Evolutionary conservation across 1,140 invertebrate genomes (phyloP).

Genomic region (Zaprionus gabonicus): DNA sequence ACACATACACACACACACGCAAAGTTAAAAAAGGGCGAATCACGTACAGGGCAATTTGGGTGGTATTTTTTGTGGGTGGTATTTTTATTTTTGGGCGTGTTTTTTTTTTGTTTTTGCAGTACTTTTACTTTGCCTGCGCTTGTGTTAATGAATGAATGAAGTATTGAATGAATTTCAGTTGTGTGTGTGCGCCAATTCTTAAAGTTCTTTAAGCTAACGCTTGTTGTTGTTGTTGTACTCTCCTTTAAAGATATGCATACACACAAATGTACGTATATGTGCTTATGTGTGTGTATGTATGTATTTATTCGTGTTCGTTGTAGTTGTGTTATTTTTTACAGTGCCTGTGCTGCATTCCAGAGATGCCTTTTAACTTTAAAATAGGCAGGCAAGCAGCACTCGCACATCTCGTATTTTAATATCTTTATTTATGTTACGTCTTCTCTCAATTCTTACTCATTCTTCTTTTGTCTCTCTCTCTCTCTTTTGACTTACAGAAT

Average conservation of each 20-base stretch:
- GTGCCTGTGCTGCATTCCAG: constrained; percentile 58
- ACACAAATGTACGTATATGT: not conserved
- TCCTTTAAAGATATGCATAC: not conserved
- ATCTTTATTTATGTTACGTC: constrained; percentile 74
- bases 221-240: constrained; percentile 38
- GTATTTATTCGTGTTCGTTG: not conserved
- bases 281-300: not conserved
- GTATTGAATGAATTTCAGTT: constrained; percentile 63
- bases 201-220: constrained; percentile 23
- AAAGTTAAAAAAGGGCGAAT: constrained; percentile 22
- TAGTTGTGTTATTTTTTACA: constrained; percentile 9
- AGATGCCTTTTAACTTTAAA: constrained; percentile 68
- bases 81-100: constrained; percentile 45
- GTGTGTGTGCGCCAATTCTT: constrained; percentile 34
- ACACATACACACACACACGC: constrained; percentile 28
- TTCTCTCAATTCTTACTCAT: constrained; percentile 27
- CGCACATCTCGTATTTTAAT: constrained; percentile 61
- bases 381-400: constrained; percentile 58
- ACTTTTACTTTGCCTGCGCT: constrained; percentile 21
- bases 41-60: constrained; percentile 51
- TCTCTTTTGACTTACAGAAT: constrained; percentile 69
- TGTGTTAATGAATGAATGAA: constrained; percentile 63
- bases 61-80: constrained; percentile 50
- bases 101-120: constrained; percentile 31
- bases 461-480: constrained; percentile 30